Base-by-base conservation (phyloP, 1,140 invertebrate genomes). In the Drosophila tristis region DNA sequence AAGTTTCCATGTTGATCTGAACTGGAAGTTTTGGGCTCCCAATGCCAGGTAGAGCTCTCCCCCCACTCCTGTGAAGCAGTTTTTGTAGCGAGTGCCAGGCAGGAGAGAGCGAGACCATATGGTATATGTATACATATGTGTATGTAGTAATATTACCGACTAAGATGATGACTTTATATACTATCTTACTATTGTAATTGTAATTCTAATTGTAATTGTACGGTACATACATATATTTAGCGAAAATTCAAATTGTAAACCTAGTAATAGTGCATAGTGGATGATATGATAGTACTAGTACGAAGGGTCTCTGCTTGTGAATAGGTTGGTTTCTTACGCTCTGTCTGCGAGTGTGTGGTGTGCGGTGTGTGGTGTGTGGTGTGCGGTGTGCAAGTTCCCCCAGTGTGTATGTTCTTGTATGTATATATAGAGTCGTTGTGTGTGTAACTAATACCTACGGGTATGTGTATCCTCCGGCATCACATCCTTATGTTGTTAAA, bases 351-450 rank as follows among this genome's bases (percentile, higher is more conserved):
- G 20, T 61, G 16, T 29, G 26, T 4, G 23, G 23, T 3, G 0
- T 29, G 26, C 26, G 16, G 20, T 61, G 16, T 29, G 26, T 4
- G 23, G 23, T 2, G 23, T 29, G 26, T 5, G 6, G 26, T 39
- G 13, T 48, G 45, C 43, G 9, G 9, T 35, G 8, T 23, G 6
- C 31, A 20, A 39, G 25, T 48, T 20, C 35, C 35, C 11, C 35
- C 35, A 31, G n/a, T n/a, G 7, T 50, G 23, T 26, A n/a, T 51
- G 20, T 56, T 53, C 47, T 60, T 72, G 47, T 75, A 57, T 54
- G 57, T 58, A 47, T 49, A 75, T 67, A 59, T 66, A 70, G 50
- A 54, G 49, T 39, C 25, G 42, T 57, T 39, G 35, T 39, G 26
- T 29, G 26, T 7, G 35, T 39, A 39, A 39, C 35, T 39, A 39